Percentiles rank a stretch among this genome's conserved stretches.
These are phyloP conservation scores for Pardosa pseudoannulata DNA, from an alignment of 2,888 invertebrate genomes.

Conservation along the genomic window DNA sequence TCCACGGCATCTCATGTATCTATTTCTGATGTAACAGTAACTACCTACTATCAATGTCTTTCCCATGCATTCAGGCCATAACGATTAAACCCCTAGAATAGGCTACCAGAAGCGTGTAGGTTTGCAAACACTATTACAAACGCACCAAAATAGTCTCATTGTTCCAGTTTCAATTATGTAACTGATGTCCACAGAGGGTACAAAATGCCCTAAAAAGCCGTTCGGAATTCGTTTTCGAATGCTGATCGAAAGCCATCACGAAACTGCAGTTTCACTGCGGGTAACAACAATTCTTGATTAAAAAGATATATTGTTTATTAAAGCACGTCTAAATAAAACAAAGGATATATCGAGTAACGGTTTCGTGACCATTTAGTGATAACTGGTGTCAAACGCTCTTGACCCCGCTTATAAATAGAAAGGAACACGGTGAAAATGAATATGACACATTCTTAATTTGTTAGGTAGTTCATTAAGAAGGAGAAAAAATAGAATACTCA, in stretches of 20 bases:
- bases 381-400: neutral
- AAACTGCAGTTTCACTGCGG: neutral
- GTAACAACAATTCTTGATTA: neutral
- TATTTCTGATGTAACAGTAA: too few relatives aligned
- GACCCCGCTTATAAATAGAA: neutral
- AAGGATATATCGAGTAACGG: neutral
- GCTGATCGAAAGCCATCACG: neutral
- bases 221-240: neutral
- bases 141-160: neutral
- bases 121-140: neutral
- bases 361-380: conserved; percentile 19
- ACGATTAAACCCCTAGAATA: neutral
- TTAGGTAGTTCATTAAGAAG: neutral
- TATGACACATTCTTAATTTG: neutral
- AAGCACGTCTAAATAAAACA: neutral
- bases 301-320: neutral
- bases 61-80: too few relatives aligned
- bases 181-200: neutral
- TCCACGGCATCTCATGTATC: too few relatives aligned
- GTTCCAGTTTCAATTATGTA: neutral
- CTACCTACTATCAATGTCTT: too few relatives aligned
- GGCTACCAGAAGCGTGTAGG: neutral
- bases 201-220: neutral
- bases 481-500: too few relatives aligned
- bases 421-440: neutral